A percentile compares a stretch with the other conserved stretches of the same genome.
These are phyloP conservation scores for Stegophylla sp. DNA, from an alignment of 2,888 invertebrate species.

Conservation along the genomic window DNA sequence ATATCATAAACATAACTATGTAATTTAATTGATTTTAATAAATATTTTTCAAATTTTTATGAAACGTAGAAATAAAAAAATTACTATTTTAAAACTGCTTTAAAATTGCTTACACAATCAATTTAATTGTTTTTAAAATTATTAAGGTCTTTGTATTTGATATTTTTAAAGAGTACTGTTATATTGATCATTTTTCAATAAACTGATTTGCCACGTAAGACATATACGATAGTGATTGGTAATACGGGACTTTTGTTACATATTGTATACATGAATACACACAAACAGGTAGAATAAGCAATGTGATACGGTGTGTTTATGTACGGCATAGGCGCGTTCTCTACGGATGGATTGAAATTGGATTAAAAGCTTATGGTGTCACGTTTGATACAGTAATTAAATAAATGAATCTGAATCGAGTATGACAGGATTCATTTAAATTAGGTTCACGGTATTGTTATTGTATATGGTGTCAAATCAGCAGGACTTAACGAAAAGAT, in stretches of 20 bases:
- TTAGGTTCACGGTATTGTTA: not conserved
- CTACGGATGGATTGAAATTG: not conserved
- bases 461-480: conserved; percentile 11
- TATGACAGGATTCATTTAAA: conserved; percentile 4
- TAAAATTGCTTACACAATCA: no score
- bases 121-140: no score
- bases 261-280: not conserved
- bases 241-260: not conserved
- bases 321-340: not conserved
- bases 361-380: not conserved
- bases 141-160: no score
- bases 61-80: no score
- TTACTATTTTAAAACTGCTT: no score
- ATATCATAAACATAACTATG: no score
- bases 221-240: no score
- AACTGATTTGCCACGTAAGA: no score
- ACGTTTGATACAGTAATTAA: not conserved
- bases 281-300: not conserved
- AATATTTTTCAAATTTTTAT: no score
- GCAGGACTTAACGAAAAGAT: conserved; percentile 18
- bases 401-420: not conserved
- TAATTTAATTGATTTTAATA: no score
- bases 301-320: not conserved
- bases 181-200: no score
- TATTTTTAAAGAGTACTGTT: no score